These are phyloP conservation scores for Rostratula benghalensis DNA, from an alignment of 2,113 vertebrate species.

Conservation along the genomic window DNA sequence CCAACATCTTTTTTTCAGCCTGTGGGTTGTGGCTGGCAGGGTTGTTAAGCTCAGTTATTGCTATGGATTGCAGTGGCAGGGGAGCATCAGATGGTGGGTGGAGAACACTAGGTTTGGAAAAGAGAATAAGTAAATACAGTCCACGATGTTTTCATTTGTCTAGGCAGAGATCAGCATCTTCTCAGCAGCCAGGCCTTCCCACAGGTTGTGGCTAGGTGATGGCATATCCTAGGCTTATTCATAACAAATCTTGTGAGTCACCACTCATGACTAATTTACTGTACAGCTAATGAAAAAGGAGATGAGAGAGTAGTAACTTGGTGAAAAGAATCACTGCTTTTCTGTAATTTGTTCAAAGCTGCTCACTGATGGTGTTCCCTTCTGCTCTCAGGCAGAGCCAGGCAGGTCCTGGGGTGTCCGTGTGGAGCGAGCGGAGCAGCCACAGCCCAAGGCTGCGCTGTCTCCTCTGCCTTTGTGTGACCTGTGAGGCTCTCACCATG, in stretches of 20 bases:
- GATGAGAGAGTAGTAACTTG: not conserved
- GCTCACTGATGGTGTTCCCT: not conserved
- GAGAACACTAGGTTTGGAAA: not conserved
- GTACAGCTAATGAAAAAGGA: not conserved
- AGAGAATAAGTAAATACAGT: not conserved
- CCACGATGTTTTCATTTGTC: not conserved
- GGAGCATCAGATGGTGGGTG: not conserved
- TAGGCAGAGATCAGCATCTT: not conserved
- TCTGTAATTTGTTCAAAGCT: not conserved
- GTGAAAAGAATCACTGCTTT: not conserved
- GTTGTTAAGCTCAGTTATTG: not conserved
- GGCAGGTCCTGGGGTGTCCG: accelerated
- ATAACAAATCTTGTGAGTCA: not conserved
- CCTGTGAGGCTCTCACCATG: accelerated
- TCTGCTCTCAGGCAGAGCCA: accelerated
- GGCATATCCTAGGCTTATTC: not conserved
- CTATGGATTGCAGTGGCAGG: not conserved
- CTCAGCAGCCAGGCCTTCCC: not conserved
- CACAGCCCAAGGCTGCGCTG: not conserved
- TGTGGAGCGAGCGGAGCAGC: accelerated
- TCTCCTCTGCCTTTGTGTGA: not conserved
- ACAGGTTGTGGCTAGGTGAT: not conserved
- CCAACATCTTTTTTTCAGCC: not conserved
- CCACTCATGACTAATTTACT: not conserved
- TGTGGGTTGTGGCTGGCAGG: not conserved